A percentile compares a stretch with the other conserved stretches of the same genome.
These are phyloP conservation scores for Branchipolynoe longqiensis DNA, from an alignment of 2,888 invertebrate genomes.

Conservation along the genomic window DNA sequence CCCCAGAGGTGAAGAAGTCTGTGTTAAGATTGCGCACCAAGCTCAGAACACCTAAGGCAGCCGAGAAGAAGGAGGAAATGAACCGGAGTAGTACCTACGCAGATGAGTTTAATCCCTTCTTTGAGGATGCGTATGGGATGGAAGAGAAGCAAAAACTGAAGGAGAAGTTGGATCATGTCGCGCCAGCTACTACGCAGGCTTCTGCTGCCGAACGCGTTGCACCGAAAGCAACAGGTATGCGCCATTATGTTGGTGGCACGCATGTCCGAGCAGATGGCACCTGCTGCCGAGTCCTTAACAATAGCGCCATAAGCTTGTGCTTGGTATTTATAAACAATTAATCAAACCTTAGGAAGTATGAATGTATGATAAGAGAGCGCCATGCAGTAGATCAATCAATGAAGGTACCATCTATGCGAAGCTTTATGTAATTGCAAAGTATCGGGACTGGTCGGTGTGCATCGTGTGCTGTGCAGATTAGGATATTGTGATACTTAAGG, in stretches of 20 bases:
- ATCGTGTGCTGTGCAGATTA: no score
- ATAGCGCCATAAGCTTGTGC: no score
- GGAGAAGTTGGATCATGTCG: slow-evolving; percentile 64
- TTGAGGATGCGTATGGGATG: slow-evolving; percentile 52
- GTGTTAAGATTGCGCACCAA: slow-evolving; percentile 60
- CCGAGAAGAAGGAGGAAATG: slow-evolving; percentile 72
- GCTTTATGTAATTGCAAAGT: no score
- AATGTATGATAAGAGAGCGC: no score
- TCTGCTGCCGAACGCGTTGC: slow-evolving; percentile 61
- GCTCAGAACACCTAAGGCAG: slow-evolving; percentile 66
- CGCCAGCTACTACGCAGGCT: slow-evolving; percentile 59
- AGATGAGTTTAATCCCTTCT: slow-evolving; percentile 57
- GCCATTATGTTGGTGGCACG: neutral
- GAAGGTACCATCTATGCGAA: no score
- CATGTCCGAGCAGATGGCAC: no score
- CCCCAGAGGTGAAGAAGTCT: slow-evolving; percentile 53
- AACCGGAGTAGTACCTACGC: slow-evolving; percentile 24
- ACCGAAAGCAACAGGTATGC: slow-evolving; percentile 65
- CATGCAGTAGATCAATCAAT: no score
- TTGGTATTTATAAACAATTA: no score
- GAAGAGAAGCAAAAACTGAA: slow-evolving; percentile 59
- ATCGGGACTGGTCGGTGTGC: no score
- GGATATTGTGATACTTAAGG: no score
- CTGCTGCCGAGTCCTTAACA: no score
- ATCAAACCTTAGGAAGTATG: no score